Percentiles rank a stretch among this genome's conserved stretches.
Evolutionary conservation across 1,140 invertebrate species (phyloP).

Genomic region (Planococcus citri): DNA sequence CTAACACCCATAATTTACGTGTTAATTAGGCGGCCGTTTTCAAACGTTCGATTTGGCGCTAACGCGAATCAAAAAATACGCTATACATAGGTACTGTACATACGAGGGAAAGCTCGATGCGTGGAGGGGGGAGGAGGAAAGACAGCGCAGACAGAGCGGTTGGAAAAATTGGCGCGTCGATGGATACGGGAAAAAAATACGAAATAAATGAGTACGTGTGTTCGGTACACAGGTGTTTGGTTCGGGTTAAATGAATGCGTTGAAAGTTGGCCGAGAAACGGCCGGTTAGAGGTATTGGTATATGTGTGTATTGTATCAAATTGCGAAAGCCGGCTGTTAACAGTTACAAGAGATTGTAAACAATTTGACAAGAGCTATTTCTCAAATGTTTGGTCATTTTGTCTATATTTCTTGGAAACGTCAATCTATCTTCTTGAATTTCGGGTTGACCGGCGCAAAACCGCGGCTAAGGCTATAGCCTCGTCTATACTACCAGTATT

Average conservation of each 20-base stretch:
- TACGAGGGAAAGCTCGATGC: too few species aligned
- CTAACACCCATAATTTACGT: not conserved
- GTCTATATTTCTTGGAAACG: not conserved
- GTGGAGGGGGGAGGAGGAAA: too few species aligned
- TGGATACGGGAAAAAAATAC: too few species aligned
- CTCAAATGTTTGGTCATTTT: constrained; percentile 7
- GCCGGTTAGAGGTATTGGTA: too few species aligned
- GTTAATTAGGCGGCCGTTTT: not conserved
- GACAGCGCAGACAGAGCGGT: too few species aligned
- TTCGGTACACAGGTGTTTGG: not conserved
- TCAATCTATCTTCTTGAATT: constrained; percentile 4
- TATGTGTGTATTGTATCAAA: not conserved
- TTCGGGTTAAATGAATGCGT: not conserved
- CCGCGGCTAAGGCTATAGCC: not conserved
- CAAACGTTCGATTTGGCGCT: not conserved
- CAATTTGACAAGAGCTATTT: not conserved
- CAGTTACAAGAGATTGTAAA: constrained; percentile 7
- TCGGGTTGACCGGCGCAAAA: not conserved
- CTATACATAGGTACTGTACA: too few species aligned
- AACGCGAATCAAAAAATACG: not conserved
- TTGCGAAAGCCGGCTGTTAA: constrained; percentile 1
- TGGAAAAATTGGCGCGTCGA: too few species aligned
- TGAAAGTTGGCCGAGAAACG: not conserved
- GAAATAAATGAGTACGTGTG: not conserved
- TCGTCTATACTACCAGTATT: too few species aligned